Percentiles rank a stretch among this genome's conserved stretches.
Conservation (phyloP, 2,113 vertebrate genomes). For the Donacobius atricapilla region DNA sequence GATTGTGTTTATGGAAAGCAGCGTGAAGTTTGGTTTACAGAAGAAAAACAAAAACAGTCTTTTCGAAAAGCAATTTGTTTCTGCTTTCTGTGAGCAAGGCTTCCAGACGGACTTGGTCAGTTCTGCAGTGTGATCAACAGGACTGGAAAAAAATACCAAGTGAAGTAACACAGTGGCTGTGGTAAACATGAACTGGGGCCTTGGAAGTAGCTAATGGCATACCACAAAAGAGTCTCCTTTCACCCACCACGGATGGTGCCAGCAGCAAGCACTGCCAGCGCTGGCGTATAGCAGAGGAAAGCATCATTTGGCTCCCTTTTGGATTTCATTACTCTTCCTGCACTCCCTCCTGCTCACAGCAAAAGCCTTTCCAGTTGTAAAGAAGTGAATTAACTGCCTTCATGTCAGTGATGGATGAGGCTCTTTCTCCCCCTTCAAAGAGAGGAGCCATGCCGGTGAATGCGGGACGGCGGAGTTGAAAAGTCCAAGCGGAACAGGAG, state of each 20-base stretch:
- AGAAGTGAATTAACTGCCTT: slow-evolving; percentile 64
- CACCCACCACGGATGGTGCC: neutral
- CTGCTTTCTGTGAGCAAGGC: neutral
- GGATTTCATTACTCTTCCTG: slow-evolving; percentile 43
- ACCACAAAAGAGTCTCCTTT: slow-evolving; percentile 36
- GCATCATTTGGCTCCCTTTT: slow-evolving; percentile 52
- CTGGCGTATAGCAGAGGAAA: neutral
- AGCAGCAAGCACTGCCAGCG: neutral
- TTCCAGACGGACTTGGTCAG: neutral
- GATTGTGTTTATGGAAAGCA: neutral
- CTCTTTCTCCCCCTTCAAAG: slow-evolving; percentile 77
- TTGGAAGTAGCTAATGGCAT: slow-evolving; percentile 5
- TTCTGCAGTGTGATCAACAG: neutral
- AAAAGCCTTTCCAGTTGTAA: slow-evolving; percentile 61
- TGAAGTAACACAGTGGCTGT: slow-evolving; percentile 15
- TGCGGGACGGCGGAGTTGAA: slow-evolving; percentile 54
- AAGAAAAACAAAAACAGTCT: neutral
- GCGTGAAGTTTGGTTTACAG: neutral
- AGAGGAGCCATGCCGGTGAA: slow-evolving; percentile 29
- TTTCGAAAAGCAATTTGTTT: slow-evolving; percentile 13
- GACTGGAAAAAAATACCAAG: slow-evolving; percentile 17
- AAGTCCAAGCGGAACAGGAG: slow-evolving; percentile 64
- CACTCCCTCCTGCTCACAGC: slow-evolving; percentile 41
- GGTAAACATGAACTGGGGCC: slow-evolving; percentile 34
- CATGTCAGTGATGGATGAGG: slow-evolving; percentile 83